Evolutionary conservation across 2,113 vertebrate genomes (phyloP), one percentile per base, ranked within the genome.

Genomic region (Aspidoscelis tigris): DNA sequence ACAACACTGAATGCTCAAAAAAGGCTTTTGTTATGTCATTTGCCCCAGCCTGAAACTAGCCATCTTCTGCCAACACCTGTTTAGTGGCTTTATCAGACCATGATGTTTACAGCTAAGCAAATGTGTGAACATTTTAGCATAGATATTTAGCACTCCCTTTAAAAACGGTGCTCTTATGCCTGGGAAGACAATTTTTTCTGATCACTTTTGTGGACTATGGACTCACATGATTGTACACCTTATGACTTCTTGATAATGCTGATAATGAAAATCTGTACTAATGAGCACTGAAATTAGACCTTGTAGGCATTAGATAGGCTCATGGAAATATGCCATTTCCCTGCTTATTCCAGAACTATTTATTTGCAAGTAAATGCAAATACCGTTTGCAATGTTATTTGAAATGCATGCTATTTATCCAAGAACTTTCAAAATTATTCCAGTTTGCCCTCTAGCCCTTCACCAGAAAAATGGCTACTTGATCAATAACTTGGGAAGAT

Each of bases 281-380:
- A 44, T 22, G 71, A 44, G 87, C n/a, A 41, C 0, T 2, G 90
- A 90, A 81, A 61, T 0, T 74, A 77, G 75, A 84, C 87, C 90
- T 89, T 88, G 5, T 21, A 80, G 79, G 68, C 82, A 84, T 86
- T 88, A 77, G 89, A 86, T 83, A 86, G 82, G 70, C 79, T 8
- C 44, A 64, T 66, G 86, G 75, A 58, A 58, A 55, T 21, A 76
- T 18, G 55, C 22, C 53, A 3, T 74, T 74, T 44, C 21, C 47
- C 47, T 22, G 41, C n/a, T 55, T 76, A 76, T 76, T 76, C 43
- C 47, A 78, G 8, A 41, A 10, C 80, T 72, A 81, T 33, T 43
- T 44, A 41, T 82, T 50, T 16, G 8, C 8, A 55, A 58, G 26
- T n/a, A 5, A 76, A 26, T 16, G 8, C 5, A 55, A 12, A 39